Evolutionary conservation across 92 coral and sea anemone genomes (phyloP).

Genomic region (Umimayanthus chanpuru): DNA sequence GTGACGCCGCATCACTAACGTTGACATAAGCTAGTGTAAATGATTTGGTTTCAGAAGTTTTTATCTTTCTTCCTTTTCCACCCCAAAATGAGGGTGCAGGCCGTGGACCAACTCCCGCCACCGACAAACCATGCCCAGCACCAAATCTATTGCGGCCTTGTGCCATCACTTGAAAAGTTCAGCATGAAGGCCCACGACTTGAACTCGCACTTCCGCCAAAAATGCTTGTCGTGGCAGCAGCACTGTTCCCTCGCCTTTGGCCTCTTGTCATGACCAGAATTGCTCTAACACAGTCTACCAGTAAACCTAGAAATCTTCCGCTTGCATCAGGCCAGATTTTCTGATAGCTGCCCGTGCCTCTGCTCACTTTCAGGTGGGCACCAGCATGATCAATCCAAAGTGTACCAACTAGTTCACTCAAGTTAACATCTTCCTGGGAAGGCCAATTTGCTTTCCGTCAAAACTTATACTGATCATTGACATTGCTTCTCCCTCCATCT

Average conservation of each 20-base stretch:
- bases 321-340: constrained; percentile 36
- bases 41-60: constrained; percentile 18
- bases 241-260: constrained; percentile 45
- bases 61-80: constrained; percentile 18
- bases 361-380: constrained; percentile 40
- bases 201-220: neutral
- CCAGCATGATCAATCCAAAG: constrained; percentile 33
- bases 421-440: constrained; percentile 22
- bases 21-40: constrained; percentile 34
- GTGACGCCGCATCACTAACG: neutral
- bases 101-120: neutral
- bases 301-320: constrained; percentile 13
- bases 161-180: constrained; percentile 22
- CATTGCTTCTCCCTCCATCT: constrained; percentile 8
- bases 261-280: constrained; percentile 39
- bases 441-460: constrained; percentile 40
- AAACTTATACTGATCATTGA: constrained; percentile 31
- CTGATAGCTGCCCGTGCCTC: constrained; percentile 3
- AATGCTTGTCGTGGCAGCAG: constrained; percentile 2
- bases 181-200: neutral
- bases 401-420: constrained; percentile 20
- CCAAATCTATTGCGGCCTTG: constrained; percentile 17
- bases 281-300: constrained; percentile 6
- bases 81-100: neutral
- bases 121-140: no score